A percentile compares a stretch with the other conserved stretches of the same genome.
phyloP scores from a whole-genome alignment of 2,113 vertebrate species.

The Alouatta palliata region DNA sequence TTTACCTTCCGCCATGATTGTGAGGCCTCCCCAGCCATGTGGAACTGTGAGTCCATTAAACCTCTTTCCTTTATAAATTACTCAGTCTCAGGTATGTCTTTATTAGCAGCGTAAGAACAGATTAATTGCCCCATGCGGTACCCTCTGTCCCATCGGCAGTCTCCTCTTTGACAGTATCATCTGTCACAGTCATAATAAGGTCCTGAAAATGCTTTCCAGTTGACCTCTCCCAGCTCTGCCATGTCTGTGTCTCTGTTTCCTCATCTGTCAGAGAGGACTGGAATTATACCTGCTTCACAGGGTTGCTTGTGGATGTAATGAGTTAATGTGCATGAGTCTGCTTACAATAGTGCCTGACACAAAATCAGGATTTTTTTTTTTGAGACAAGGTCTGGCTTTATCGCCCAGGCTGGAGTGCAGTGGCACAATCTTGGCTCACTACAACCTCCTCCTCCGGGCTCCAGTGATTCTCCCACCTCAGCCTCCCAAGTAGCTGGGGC shows the following conservation, averaged over 20 bases:
- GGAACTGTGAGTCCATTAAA: too few relatives aligned
- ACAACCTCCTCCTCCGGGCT: too few relatives aligned
- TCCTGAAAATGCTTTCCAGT: not conserved
- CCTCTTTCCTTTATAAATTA: too few relatives aligned
- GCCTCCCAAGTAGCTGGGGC: too few relatives aligned
- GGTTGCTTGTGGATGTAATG: not conserved
- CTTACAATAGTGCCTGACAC: not conserved
- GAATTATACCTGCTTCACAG: accelerated
- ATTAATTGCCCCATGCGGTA: too few relatives aligned
- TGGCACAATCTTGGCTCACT: too few relatives aligned
- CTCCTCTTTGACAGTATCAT: not conserved
- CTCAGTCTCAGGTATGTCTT: not conserved
- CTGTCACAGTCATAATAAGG: not conserved
- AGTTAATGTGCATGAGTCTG: not conserved
- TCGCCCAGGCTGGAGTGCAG: too few relatives aligned
- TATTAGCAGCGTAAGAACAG: too few relatives aligned
- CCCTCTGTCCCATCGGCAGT: not conserved
- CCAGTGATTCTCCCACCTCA: too few relatives aligned
- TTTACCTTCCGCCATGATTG: too few relatives aligned
- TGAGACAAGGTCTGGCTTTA: too few relatives aligned
- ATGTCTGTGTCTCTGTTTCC: not conserved
- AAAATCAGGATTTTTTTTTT: not conserved
- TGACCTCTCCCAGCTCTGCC: not conserved
- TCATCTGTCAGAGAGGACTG: not conserved
- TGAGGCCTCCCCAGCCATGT: too few relatives aligned